These are phyloP conservation scores for Drosophila carrolli DNA, from an alignment of 1,140 invertebrate genomes.

Conservation along the genomic window DNA sequence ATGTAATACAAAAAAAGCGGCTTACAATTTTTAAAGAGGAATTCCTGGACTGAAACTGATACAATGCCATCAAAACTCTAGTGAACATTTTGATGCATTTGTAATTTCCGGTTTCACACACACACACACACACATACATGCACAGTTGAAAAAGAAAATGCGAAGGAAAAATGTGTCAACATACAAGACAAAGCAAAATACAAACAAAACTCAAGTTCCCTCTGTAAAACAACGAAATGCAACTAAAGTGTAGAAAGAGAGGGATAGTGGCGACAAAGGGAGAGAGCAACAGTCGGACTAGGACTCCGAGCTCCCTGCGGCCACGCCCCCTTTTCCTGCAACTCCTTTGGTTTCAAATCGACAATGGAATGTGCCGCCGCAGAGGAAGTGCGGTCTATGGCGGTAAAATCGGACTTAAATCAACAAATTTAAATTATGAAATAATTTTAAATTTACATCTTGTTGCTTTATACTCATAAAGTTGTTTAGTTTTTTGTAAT, in stretches of 20 bases:
- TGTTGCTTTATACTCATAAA: too few species aligned
- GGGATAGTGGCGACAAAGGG: background rate
- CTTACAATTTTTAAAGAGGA: background rate
- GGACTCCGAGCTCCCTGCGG: conserved; percentile 10
- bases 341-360: conserved; percentile 9
- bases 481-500: too few species aligned
- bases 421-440: too few species aligned
- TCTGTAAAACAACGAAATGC: conserved; percentile 22
- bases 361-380: conserved; percentile 12
- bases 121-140: conserved; percentile 4
- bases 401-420: background rate
- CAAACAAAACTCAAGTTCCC: conserved; percentile 73
- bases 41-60: conserved; percentile 2
- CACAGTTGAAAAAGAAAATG: conserved; percentile 4
- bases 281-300: conserved; percentile 8
- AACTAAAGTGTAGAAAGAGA: background rate
- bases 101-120: conserved; percentile 71
- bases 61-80: conserved; percentile 59
- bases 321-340: conserved; percentile 1
- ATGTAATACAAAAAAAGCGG: too few species aligned
- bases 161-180: conserved; percentile 69
- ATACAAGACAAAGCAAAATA: conserved; percentile 71
- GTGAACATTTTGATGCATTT: conserved; percentile 79
- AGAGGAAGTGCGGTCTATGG: conserved; percentile 16
- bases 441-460: too few species aligned